Evolutionary conservation across 2,797 vertebrate species (phyloP).

Genomic region (Echeneis naucrates): DNA sequence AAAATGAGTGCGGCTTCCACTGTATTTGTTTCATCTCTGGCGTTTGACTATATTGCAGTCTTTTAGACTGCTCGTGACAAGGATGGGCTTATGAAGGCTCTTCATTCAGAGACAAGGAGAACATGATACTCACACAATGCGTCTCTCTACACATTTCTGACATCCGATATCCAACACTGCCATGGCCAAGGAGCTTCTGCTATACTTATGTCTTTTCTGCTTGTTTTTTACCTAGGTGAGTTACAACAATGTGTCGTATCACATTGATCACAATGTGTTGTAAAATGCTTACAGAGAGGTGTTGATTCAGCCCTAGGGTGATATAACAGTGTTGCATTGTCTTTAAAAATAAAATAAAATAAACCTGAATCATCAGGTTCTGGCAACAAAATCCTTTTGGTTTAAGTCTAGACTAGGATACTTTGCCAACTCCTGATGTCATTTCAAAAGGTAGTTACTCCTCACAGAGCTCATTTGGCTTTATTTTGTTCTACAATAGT

Average conservation of each 20-base stretch:
- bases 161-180: slow-evolving; percentile 49
- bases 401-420: not conserved
- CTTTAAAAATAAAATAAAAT: not conserved
- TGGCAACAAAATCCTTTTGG: not conserved
- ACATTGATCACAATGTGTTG: not conserved
- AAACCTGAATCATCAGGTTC: not conserved
- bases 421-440: slow-evolving; percentile 5
- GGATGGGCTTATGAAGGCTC: slow-evolving; percentile 27
- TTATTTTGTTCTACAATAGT: slow-evolving; percentile 18
- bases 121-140: slow-evolving; percentile 56
- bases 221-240: not conserved
- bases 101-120: slow-evolving; percentile 61
- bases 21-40: slow-evolving; percentile 22
- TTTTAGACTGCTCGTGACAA: slow-evolving; percentile 7
- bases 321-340: not conserved
- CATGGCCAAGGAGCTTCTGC: slow-evolving; percentile 23
- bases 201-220: slow-evolving; percentile 8
- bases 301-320: not conserved
- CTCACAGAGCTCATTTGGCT: slow-evolving; percentile 7
- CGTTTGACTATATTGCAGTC: slow-evolving; percentile 1
- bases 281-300: too few species aligned
- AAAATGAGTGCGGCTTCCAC: slow-evolving; percentile 18
- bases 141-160: slow-evolving; percentile 64
- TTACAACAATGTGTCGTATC: slow-evolving; percentile 6
- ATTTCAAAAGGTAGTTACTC: slow-evolving; percentile 6